Conservation (phyloP, 2,797 vertebrate species). For the Dryobates pubescens region DNA sequence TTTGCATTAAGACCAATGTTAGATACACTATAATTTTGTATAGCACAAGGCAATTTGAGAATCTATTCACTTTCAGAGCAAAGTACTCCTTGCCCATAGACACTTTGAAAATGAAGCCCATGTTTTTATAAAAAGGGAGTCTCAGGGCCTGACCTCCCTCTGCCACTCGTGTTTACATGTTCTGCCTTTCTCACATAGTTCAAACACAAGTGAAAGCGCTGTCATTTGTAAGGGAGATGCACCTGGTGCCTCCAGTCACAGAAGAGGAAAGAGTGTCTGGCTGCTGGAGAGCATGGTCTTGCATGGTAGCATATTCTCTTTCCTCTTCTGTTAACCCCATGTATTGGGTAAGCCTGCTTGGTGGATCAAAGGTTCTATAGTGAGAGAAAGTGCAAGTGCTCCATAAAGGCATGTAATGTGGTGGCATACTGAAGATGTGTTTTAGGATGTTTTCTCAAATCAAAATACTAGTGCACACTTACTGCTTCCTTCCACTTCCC, state of each 20-base stretch:
- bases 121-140: not conserved
- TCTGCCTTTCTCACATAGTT: not conserved
- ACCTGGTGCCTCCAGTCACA: not conserved
- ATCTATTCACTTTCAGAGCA: not conserved
- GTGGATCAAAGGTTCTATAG: not conserved
- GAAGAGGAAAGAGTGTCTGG: not conserved
- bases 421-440: not conserved
- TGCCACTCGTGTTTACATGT: not conserved
- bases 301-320: not conserved
- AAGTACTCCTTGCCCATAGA: not conserved
- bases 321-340: not conserved
- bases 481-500: not conserved
- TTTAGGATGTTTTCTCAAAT: not conserved
- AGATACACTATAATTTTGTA: not conserved
- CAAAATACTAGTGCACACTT: not conserved
- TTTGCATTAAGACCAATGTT: not conserved
- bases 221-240: not conserved
- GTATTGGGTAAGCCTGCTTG: not conserved
- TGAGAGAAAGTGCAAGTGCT: accelerated
- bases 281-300: not conserved
- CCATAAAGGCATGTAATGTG: not conserved
- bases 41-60: not conserved
- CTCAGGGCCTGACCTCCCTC: not conserved
- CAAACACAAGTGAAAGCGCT: not conserved
- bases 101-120: not conserved